A percentile compares a stretch with the other conserved stretches of the same genome.
Conservation (phyloP, 2,888 invertebrate genomes). For the Vannuccia rotundouncinata region DNA sequence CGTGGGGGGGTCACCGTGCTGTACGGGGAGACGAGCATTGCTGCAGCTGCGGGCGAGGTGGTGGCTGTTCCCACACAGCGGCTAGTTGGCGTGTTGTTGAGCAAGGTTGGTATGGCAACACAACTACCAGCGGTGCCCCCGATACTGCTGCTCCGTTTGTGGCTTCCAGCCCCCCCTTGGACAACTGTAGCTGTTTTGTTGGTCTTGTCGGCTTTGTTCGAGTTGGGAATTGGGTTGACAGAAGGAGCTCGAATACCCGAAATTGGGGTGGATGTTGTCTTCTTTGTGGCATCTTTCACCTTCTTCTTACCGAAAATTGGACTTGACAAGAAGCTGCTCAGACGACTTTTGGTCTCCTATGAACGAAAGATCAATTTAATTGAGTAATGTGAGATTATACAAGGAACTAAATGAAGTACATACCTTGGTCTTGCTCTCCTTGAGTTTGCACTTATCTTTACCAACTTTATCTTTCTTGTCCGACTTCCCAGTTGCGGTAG, state of each 20-base stretch:
- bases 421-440: background rate
- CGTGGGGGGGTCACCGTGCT: slow-evolving; percentile 55
- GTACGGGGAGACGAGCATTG: slow-evolving; percentile 51
- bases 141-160: slow-evolving; percentile 6
- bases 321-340: slow-evolving; percentile 36
- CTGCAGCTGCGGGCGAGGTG: background rate
- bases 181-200: background rate
- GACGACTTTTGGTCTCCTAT: slow-evolving; percentile 6
- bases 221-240: background rate
- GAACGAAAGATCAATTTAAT: background rate
- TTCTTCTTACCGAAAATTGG: slow-evolving; percentile 45
- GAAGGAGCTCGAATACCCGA: background rate
- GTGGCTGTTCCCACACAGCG: background rate
- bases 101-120: background rate
- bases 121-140: background rate
- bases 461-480: slow-evolving; percentile 4
- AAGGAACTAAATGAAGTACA: background rate
- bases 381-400: background rate
- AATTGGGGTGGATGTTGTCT: background rate
- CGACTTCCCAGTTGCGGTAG: background rate
- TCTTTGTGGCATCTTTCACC: slow-evolving; percentile 44
- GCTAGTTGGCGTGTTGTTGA: background rate
- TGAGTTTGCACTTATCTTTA: background rate
- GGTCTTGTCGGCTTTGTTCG: background rate
- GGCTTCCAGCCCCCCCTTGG: background rate